Evolutionary conservation across 2,797 vertebrate genomes (phyloP), one percentile per base, ranked within the genome.

Genomic region (Silurus aristotelis): DNA sequence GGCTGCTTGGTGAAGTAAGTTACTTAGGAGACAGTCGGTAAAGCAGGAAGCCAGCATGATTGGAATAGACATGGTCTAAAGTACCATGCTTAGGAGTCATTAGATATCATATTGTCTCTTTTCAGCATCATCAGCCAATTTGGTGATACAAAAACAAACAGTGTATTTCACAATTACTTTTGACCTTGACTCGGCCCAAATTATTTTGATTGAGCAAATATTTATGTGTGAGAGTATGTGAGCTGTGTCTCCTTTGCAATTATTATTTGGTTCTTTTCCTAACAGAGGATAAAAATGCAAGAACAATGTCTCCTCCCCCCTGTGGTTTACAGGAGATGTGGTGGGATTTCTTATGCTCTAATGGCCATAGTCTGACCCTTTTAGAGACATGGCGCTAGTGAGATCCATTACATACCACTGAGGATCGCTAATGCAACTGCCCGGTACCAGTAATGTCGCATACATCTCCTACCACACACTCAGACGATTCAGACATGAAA

Each of bases 341-440:
- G 84, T 84, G 73, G 83, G 76, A 86, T 75, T 78, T 76, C 25
- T 78, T 76, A 20, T 13, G 55, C 66, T 80, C 72, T 76, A 76
- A 83, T 86, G 84, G 82, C 78, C 76, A 80, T 66, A 84, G 76
- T 78, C 60, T 83, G 84, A 87, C 84, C 86, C 86, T 89, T 76
- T 87, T 87, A 89, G 82, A 87, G 71, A 58, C 70, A 63, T 48
- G 14, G 84, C 0, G 20, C 67, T 79, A 73, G 72, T 72, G 77
- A 82, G 81, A 78, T 82, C 87, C 81, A 84, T 81, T 86, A 61
- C 27, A 22, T 61, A 52, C 72, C 55, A 76, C 61, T 63, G 83
- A 56, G 55, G 85, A 63, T 86, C 63, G 68, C 83, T 78, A 68
- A 84, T 84, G 17, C 52, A 56, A 19, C 83, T 68, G 63, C 15